Evolutionary conservation across 2,888 invertebrate genomes (phyloP), one percentile per base, ranked within the genome.

Genomic region (Agrochola lota): DNA sequence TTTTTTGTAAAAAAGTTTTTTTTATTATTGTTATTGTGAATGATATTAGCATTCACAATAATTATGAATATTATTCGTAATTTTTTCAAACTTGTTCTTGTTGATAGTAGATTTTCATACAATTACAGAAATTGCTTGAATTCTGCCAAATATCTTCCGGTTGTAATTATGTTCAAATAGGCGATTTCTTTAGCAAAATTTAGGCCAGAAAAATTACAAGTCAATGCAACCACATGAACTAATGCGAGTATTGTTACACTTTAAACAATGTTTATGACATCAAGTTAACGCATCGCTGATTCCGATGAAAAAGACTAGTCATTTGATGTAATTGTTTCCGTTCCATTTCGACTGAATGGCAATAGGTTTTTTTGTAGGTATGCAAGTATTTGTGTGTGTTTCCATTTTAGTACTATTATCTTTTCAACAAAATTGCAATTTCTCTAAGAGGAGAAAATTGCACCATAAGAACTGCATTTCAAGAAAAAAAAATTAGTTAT

Each of bases 311-410:
- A 55, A 55, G 62, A 66, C 78, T 40, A 64, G 83, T 75, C 23
- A 72, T 87, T 82, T 70, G 40, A 52, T 62, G 11, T 78, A 87
- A 85, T 83, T 71, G 57, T 79, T 83, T 87, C 88, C 88, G 83
- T 87, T 83, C 77, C 62, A 83, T 80, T 87, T 81, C 12, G 59
- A 46, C 15, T 52, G 62, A 60, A 35, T 60, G n/a, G 23, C 30
- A 74, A 84, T 64, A 6, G 20, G 52, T 46, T 43, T 40, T 46
- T 43, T 30, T 20, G 26, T n/a, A 26, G 40, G 15, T 66, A 66
- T 15, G 17, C 20, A 23, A 55, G n/a, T 23, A 15, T 46, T 15
- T 46, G 46, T 46, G 46, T 46, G 15, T 46, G 15, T 46, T 46
- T 5, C 46, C 46, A 55, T 55, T 57, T n/a, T n/a, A n/a, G 11